phyloP scores from a whole-genome alignment of 2,113 vertebrate genomes.

The Neolamprologus falcicula region DNA sequence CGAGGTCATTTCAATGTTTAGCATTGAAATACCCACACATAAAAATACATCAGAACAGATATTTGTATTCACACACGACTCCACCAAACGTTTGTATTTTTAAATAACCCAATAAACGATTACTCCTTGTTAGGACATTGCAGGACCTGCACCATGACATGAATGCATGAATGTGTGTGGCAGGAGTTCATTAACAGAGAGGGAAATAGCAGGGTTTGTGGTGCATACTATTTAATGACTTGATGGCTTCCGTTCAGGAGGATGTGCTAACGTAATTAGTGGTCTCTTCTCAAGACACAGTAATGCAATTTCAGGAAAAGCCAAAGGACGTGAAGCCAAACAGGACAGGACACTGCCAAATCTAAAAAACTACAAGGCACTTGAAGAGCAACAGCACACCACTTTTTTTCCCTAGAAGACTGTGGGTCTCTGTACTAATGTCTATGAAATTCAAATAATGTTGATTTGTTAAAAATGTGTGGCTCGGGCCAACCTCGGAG shows the following conservation, averaged over 20 bases:
- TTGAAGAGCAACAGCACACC: background rate
- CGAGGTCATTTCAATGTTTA: background rate
- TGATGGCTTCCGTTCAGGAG: slow-evolving; percentile 54
- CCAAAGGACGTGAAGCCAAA: slow-evolving; percentile 22
- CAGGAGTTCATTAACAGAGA: slow-evolving; percentile 19
- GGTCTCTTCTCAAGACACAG: slow-evolving; percentile 34
- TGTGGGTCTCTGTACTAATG: background rate
- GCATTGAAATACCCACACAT: background rate
- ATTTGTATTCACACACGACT: background rate
- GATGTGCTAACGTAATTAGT: slow-evolving; percentile 59
- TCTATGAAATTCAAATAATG: background rate
- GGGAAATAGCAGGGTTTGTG: slow-evolving; percentile 2
- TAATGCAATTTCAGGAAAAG: slow-evolving; percentile 49
- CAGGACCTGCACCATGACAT: background rate
- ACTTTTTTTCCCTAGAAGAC: background rate
- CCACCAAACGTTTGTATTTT: background rate
- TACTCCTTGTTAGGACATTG: background rate
- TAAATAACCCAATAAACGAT: background rate
- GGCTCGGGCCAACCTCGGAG: background rate
- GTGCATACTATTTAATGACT: slow-evolving; percentile 24
- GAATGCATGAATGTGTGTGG: background rate
- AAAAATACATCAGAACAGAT: too few relatives aligned
- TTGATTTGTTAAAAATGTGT: background rate
- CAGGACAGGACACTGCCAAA: slow-evolving; percentile 16
- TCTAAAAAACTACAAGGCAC: background rate